Evolutionary conservation across 2,888 invertebrate species (phyloP).

Genomic region (Gandaritis pyraliata): DNA sequence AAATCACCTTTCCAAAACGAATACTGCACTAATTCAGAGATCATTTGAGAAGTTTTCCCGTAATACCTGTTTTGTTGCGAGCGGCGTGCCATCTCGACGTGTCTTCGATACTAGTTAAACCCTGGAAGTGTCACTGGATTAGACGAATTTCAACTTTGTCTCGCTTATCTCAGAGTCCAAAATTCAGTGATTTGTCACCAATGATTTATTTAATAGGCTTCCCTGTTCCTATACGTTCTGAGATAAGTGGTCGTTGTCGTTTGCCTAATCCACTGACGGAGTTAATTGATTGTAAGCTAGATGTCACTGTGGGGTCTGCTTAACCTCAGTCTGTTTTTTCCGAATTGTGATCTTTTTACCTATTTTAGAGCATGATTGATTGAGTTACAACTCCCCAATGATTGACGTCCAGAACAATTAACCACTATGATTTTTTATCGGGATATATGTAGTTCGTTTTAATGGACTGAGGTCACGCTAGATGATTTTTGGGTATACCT

Average conservation of each 20-base stretch:
- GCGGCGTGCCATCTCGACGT: slow-evolving; percentile 58
- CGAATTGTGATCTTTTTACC: slow-evolving; percentile 42
- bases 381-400: slow-evolving; percentile 33
- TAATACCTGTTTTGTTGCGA: slow-evolving; percentile 38
- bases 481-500: slow-evolving; percentile 56
- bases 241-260: slow-evolving; percentile 59
- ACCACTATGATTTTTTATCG: slow-evolving; percentile 40
- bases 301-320: slow-evolving; percentile 54
- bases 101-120: slow-evolving; percentile 74
- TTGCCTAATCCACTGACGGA: slow-evolving; percentile 73
- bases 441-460: slow-evolving; percentile 50
- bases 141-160: slow-evolving; percentile 63
- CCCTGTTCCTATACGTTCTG: slow-evolving; percentile 77
- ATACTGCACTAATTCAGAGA: slow-evolving; percentile 34
- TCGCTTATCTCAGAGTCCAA: slow-evolving; percentile 63
- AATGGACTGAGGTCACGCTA: slow-evolving; percentile 65
- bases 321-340: slow-evolving; percentile 64
- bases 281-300: slow-evolving; percentile 45
- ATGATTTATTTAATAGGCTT: slow-evolving; percentile 78
- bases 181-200: slow-evolving; percentile 82
- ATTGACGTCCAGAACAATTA: slow-evolving; percentile 41
- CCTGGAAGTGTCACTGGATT: slow-evolving; percentile 68
- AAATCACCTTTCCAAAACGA: slow-evolving; percentile 29
- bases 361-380: slow-evolving; percentile 47
- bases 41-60: slow-evolving; percentile 38